Conservation (phyloP, 2,888 invertebrate genomes). For the Drosophila testacea region DNA sequence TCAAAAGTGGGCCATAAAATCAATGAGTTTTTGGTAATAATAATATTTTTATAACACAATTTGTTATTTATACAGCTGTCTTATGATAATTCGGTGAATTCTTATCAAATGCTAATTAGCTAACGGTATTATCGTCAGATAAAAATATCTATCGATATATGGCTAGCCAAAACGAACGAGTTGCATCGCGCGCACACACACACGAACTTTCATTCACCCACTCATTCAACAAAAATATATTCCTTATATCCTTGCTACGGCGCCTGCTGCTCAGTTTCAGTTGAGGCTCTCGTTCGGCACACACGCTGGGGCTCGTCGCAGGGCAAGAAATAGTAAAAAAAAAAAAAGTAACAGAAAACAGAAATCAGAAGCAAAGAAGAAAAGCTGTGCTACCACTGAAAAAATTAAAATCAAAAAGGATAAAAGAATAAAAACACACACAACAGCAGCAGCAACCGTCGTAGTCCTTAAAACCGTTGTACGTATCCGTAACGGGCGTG, state of each 20-base stretch:
- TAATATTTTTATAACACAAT: no score
- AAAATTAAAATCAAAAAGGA: slow-evolving; percentile 29
- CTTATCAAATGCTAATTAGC: no score
- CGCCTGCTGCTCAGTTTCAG: slow-evolving; percentile 53
- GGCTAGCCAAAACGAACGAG: slow-evolving; percentile 51
- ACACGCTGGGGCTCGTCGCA: slow-evolving; percentile 74
- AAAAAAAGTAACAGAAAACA: slow-evolving; percentile 31
- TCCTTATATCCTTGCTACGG: slow-evolving; percentile 46
- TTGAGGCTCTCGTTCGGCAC: slow-evolving; percentile 79
- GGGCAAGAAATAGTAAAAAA: slow-evolving; percentile 42
- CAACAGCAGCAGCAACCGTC: slow-evolving; percentile 30
- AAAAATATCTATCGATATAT: no score
- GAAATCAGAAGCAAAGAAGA: slow-evolving; percentile 24
- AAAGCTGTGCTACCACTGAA: slow-evolving; percentile 21
- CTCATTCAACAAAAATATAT: slow-evolving; percentile 78
- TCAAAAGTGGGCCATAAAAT: no score
- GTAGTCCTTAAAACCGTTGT: slow-evolving; percentile 45
- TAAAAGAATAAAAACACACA: slow-evolving; percentile 18
- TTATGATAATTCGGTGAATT: no score
- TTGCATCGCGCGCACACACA: slow-evolving; percentile 31
- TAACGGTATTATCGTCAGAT: no score
- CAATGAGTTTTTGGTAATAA: no score
- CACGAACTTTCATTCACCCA: slow-evolving; percentile 62
- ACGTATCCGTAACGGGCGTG: slow-evolving; percentile 63
- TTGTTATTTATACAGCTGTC: no score